These are phyloP conservation scores for Lemur catta DNA, from an alignment of 2,797 vertebrate species.

Conservation along the genomic window DNA sequence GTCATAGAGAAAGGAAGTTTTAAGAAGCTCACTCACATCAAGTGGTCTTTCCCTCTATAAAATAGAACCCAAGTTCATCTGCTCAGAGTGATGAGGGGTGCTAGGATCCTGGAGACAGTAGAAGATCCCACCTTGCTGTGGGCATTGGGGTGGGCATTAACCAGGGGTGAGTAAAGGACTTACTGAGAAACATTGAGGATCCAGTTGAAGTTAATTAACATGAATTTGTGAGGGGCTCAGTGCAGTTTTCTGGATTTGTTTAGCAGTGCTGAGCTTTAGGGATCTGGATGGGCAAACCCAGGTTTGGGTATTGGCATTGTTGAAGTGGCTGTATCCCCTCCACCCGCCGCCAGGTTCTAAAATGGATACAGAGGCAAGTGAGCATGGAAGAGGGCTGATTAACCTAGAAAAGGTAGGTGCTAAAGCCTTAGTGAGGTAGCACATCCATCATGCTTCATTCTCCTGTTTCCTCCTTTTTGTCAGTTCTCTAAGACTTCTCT, in stretches of 20 bases:
- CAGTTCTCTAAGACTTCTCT: background rate
- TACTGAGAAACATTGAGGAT: background rate
- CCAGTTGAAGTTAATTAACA: background rate
- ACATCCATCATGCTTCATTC: accelerated
- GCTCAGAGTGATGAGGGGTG: background rate
- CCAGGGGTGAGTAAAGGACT: background rate
- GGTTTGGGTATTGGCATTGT: background rate
- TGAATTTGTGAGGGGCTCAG: background rate
- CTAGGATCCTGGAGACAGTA: background rate
- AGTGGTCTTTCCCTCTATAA: background rate
- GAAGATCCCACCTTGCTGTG: background rate
- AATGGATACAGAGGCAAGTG: background rate
- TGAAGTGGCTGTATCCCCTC: background rate
- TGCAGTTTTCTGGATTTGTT: background rate
- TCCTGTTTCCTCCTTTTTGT: background rate
- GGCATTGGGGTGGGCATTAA: background rate
- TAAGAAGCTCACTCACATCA: background rate
- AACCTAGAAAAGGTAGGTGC: background rate
- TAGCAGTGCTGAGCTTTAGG: background rate
- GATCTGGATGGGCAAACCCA: background rate
- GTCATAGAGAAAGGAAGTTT: background rate
- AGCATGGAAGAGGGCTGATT: background rate
- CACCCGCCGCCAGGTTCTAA: background rate
- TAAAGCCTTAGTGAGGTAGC: background rate
- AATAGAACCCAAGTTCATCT: background rate